These are phyloP conservation scores for Ornithoptera priamus DNA, from an alignment of 2,888 invertebrate species.

Conservation along the genomic window DNA sequence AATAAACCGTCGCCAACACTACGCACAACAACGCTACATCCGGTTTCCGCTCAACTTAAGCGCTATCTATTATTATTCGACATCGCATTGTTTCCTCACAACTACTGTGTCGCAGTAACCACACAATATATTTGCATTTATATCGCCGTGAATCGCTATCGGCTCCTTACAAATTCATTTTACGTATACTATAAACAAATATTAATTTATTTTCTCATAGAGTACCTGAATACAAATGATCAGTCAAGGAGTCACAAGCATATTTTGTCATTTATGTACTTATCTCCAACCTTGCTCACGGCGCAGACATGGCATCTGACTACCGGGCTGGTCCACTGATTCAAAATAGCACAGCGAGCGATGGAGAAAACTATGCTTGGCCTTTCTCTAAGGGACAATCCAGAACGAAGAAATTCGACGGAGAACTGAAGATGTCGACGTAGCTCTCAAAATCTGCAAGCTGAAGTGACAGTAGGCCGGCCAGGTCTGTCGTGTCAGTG, in stretches of 20 bases:
- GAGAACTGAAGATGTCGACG: too few species aligned
- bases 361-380: too few species aligned
- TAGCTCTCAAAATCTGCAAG: too few species aligned
- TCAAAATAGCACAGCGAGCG: too few species aligned
- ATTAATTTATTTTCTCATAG: slow-evolving; percentile 22
- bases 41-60: slow-evolving; percentile 17
- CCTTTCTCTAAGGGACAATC: too few species aligned
- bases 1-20: not conserved
- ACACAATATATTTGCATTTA: slow-evolving; percentile 31
- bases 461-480: too few species aligned
- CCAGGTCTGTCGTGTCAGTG: too few species aligned
- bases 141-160: slow-evolving; percentile 32
- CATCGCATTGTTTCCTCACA: slow-evolving; percentile 37
- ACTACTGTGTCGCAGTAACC: slow-evolving; percentile 31
- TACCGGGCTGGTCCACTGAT: too few species aligned
- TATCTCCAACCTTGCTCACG: too few species aligned
- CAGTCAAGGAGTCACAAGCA: not conserved
- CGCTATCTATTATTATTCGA: slow-evolving; percentile 32
- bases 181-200: slow-evolving; percentile 9
- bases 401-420: too few species aligned
- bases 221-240: slow-evolving; percentile 23
- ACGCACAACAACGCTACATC: not conserved
- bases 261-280: not conserved
- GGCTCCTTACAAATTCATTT: slow-evolving; percentile 25
- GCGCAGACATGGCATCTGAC: too few species aligned